Evolutionary conservation across 2,113 vertebrate species (phyloP), one percentile per base, ranked within the genome.

Genomic region (Sterrhoptilus dennistouni): DNA sequence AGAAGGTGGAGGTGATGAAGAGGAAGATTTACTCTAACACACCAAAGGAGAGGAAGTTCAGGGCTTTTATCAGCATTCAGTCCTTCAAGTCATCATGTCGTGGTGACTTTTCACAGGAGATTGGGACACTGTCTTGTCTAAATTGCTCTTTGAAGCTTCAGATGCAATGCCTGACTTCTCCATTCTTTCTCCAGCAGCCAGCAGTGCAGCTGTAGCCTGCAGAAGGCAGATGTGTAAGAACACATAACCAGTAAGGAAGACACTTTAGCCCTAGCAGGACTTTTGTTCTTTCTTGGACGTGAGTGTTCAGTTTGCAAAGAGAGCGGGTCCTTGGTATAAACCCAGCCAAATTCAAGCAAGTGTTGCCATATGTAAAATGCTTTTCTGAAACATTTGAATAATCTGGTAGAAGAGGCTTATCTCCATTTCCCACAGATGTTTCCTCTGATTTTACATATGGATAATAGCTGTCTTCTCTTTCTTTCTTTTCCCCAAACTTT

Each of bases 391-490:
- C 17, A 76, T 76, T 89, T 92, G 57, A 89, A 72, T 87, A 89
- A 94, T 56, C 25, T 94, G 56, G 71, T 82, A 57, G 36, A 87
- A 87, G 74, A 78, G 40, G 36, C 65, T 94, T 92, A 70, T 82
- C 68, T 95, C 64, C 65, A 70, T n/a, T 95, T 96, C 57, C 66
- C 72, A 87, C 93, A 82, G 86, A 76, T 75, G 52, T 91, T 95
- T 96, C 40, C 57, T 78, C 68, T 83, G 27, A 0, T 89, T 91
- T 87, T 95, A 54, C 53, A 22, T 91, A 57, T 25, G 47, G 56
- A 42, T 91, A 87, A 84, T 84, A 87, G 69, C 8, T n/a, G 19
- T 75, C 31, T 47, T 81, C 25, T 79, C 40, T 57, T 69, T 56
- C 60, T 89, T 69, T 47, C 53, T 84, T 71, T 61, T 19, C 19